A percentile compares a stretch with the other conserved stretches of the same genome.
Evolutionary conservation across 2,797 vertebrate genomes (phyloP).

Genomic region (Arrhamphus sclerolepis): DNA sequence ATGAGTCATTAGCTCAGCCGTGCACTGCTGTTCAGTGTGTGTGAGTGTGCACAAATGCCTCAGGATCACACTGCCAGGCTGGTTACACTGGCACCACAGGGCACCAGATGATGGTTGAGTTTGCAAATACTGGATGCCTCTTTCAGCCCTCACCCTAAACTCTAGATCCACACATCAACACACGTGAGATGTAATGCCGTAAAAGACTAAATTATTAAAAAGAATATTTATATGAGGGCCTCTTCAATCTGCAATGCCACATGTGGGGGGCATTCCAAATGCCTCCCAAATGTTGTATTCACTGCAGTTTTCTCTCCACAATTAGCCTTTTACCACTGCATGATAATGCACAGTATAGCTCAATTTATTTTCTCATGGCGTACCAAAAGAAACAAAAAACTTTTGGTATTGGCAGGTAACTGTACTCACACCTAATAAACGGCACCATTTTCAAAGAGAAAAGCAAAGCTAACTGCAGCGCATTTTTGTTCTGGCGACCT

Average conservation of each 20-base stretch:
- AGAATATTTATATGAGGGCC: constrained; percentile 45
- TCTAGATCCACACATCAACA: constrained; percentile 1
- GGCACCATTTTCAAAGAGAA: no score
- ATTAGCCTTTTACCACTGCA: background rate
- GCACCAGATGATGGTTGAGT: constrained; percentile 53
- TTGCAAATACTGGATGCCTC: constrained; percentile 22
- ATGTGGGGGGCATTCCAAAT: constrained; percentile 58
- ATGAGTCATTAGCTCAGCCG: constrained; percentile 78
- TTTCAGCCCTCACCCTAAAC: background rate
- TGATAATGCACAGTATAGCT: no score
- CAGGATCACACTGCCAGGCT: constrained; percentile 51
- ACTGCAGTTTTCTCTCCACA: constrained; percentile 38
- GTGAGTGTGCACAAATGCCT: constrained; percentile 20
- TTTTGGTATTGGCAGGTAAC: no score
- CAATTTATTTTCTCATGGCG: no score
- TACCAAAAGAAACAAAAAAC: no score
- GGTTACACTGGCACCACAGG: constrained; percentile 66
- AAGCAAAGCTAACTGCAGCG: no score
- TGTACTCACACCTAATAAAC: no score
- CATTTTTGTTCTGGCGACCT: no score
- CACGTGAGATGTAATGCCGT: constrained; percentile 6
- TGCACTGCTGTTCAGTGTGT: constrained; percentile 36
- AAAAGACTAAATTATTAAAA: no score
- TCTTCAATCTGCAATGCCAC: constrained; percentile 17
- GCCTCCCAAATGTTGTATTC: constrained; percentile 34